These are phyloP conservation scores for Albula goreensis DNA, from an alignment of 2,113 vertebrate genomes.

Conservation along the genomic window DNA sequence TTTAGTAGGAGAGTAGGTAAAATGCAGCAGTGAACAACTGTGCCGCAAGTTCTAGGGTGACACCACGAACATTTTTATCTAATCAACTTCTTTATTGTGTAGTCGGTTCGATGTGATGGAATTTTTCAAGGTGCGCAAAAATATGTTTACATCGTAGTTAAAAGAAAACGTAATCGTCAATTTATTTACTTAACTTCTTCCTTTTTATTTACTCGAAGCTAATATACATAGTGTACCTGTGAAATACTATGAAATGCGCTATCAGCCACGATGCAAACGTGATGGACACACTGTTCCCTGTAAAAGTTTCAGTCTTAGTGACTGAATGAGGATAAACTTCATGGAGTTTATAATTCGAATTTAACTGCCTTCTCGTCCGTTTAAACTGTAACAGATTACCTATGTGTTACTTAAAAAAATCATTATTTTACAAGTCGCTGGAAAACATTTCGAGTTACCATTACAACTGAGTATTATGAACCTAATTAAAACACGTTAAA, in stretches of 20 bases:
- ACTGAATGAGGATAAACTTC: background rate
- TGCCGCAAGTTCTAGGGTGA: slow-evolving; percentile 6
- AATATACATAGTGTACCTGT: background rate
- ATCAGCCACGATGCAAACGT: background rate
- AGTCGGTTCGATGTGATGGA: background rate
- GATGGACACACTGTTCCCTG: background rate
- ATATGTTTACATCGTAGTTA: background rate
- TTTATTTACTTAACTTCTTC: background rate
- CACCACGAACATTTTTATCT: background rate
- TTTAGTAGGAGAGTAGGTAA: background rate
- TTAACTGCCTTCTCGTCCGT: background rate
- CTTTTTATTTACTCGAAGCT: background rate
- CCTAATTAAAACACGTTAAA: background rate
- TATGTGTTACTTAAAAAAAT: slow-evolving; percentile 22
- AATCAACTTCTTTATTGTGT: background rate
- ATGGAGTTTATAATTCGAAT: background rate
- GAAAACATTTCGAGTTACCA: slow-evolving; percentile 2
- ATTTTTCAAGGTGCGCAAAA: background rate
- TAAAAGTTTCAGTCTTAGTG: slow-evolving; percentile 5
- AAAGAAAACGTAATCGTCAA: background rate
- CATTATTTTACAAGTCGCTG: slow-evolving; percentile 26
- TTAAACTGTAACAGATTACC: slow-evolving; percentile 7
- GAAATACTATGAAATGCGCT: background rate
- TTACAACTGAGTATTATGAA: background rate
- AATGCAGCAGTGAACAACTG: background rate